Percentiles rank a stretch among this genome's conserved stretches.
These are phyloP conservation scores for Lota lota DNA, from an alignment of 2,113 vertebrate genomes.

Conservation along the genomic window DNA sequence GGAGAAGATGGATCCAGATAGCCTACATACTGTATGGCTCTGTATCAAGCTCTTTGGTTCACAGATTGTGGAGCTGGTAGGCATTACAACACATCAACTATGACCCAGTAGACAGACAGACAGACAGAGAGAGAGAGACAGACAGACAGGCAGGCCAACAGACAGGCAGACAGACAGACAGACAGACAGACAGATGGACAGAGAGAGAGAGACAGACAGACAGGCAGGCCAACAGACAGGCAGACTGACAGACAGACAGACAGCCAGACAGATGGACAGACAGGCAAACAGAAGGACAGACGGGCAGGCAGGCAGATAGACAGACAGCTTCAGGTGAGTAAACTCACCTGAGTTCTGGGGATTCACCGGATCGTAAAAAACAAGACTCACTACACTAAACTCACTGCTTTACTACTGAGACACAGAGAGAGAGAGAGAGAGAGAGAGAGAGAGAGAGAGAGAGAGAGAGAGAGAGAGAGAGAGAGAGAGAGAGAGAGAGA, in stretches of 20 bases:
- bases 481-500: neutral
- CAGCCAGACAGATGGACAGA: no score
- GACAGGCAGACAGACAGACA: no score
- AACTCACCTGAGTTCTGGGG: no score
- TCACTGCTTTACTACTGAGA: neutral
- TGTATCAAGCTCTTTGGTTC: no score
- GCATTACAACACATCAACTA: neutral
- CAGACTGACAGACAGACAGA: no score
- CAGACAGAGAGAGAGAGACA: conserved; percentile 2
- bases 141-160: neutral
- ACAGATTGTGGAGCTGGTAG: no score
- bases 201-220: neutral
- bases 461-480: neutral
- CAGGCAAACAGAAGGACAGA: neutral
- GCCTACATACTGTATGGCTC: neutral
- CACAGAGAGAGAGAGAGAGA: neutral
- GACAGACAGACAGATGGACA: no score
- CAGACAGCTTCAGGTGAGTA: neutral
- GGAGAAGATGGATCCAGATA: neutral
- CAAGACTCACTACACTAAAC: no score
- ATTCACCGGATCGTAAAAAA: no score
- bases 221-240: neutral
- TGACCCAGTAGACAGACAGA: neutral
- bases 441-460: neutral
- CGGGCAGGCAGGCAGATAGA: neutral